Conservation (phyloP, 2,797 vertebrate genomes). For the Sylvia borin region DNA sequence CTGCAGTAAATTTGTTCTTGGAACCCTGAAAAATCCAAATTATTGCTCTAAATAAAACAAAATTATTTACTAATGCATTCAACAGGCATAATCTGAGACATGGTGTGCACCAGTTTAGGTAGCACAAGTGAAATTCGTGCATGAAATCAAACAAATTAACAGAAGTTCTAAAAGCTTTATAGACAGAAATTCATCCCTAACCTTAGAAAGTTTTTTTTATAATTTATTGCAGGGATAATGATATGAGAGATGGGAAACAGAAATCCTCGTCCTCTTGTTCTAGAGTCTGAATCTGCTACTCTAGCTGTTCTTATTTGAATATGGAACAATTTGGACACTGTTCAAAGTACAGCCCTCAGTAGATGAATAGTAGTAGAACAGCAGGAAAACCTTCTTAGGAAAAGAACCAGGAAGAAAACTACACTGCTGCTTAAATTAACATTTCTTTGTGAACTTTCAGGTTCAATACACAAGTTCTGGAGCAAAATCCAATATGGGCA, state of each 20-base stretch:
- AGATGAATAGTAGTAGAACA: not conserved
- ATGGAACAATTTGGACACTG: not conserved
- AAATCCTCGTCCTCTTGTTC: not conserved
- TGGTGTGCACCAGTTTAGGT: fast-evolving
- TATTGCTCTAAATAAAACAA: not conserved
- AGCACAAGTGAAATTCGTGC: fast-evolving
- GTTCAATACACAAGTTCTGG: not conserved
- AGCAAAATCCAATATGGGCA: not conserved
- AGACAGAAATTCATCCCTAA: not conserved
- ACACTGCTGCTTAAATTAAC: not conserved
- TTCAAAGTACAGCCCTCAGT: not conserved
- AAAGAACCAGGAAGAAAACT: not conserved
- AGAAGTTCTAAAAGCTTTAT: not conserved
- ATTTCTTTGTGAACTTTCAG: not conserved
- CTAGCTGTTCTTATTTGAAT: not conserved
- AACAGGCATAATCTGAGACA: not conserved
- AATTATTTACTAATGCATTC: not conserved
- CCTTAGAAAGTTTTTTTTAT: not conserved
- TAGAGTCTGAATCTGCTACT: not conserved
- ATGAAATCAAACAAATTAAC: not conserved
- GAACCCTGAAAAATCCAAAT: not conserved
- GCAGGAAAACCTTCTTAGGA: not conserved
- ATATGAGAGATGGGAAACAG: not conserved
- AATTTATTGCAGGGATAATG: not conserved
- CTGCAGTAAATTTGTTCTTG: not conserved